phyloP scores from a whole-genome alignment of 2,113 vertebrate genomes.

The Aspiorhynchus laticeps region DNA sequence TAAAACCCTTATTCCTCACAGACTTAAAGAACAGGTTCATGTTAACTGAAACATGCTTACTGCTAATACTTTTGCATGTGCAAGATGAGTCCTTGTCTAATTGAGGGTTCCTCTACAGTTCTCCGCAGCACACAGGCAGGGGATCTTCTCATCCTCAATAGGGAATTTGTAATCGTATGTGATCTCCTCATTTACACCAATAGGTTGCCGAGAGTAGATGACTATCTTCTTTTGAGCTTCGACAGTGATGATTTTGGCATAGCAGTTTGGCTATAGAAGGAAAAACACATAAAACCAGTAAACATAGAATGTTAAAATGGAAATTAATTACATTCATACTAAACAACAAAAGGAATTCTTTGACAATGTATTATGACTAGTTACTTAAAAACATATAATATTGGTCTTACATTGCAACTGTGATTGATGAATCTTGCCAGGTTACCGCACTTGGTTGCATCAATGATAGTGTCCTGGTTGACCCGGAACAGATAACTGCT shows the following conservation, averaged over 20 bases:
- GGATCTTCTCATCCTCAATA: conserved; percentile 97
- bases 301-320: background rate
- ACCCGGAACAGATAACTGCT: conserved; percentile 99
- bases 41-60: background rate
- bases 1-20: background rate
- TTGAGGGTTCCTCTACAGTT: conserved; percentile 95
- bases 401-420: conserved; percentile 93
- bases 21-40: background rate
- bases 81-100: conserved; percentile 61
- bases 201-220: conserved; percentile 96
- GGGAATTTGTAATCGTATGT: conserved; percentile 99
- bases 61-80: conserved; percentile 31
- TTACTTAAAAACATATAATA: background rate
- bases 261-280: conserved; percentile 90
- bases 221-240: conserved; percentile 98
- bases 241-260: conserved; percentile 96
- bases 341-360: background rate
- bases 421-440: conserved; percentile 97
- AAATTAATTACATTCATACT: background rate
- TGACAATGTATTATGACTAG: background rate
- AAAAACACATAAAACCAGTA: conserved; percentile 19
- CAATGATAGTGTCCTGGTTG: conserved; percentile 95
- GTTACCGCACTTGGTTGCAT: conserved; percentile 96
- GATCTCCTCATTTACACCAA: conserved; percentile 93
- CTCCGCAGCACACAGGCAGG: conserved; percentile 92